These are phyloP conservation scores for Subacronicta megacephala DNA, from an alignment of 2,888 invertebrate genomes.

Conservation along the genomic window DNA sequence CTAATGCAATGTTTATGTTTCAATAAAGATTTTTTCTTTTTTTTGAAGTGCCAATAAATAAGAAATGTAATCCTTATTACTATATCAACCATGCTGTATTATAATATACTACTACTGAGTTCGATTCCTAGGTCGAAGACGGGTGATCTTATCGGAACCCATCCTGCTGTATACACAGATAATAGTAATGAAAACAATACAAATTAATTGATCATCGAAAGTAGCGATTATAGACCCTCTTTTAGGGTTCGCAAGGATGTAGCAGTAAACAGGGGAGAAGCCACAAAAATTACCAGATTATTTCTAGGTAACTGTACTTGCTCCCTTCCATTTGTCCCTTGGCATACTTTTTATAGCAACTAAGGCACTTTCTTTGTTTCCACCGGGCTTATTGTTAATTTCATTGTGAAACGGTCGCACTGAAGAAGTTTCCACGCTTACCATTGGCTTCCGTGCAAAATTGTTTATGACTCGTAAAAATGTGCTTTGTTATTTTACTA, in stretches of 20 bases:
- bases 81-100: too few species aligned
- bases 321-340: conserved; percentile 70
- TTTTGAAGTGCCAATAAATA: too few species aligned
- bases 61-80: too few species aligned
- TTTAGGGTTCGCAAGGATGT: conserved; percentile 19
- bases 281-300: conserved; percentile 63
- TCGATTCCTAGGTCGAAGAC: too few species aligned
- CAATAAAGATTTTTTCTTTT: too few species aligned
- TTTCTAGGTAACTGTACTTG: conserved; percentile 61
- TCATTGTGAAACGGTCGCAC: conserved; percentile 68
- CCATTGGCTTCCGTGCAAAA: conserved; percentile 66
- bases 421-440: conserved; percentile 66
- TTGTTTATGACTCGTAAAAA: conserved; percentile 69
- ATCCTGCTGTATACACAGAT: too few species aligned
- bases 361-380: conserved; percentile 72
- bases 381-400: conserved; percentile 73
- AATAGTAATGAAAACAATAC: too few species aligned
- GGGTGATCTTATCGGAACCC: too few species aligned
- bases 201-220: too few species aligned
- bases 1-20: too few species aligned
- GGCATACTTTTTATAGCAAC: conserved; percentile 75
- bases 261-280: conserved; percentile 48
- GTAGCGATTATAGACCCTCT: too few species aligned
- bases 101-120: too few species aligned
- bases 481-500: conserved; percentile 59